These are phyloP conservation scores for Macropus fuliginosus DNA, from an alignment of 2,797 vertebrate species.

Conservation along the genomic window DNA sequence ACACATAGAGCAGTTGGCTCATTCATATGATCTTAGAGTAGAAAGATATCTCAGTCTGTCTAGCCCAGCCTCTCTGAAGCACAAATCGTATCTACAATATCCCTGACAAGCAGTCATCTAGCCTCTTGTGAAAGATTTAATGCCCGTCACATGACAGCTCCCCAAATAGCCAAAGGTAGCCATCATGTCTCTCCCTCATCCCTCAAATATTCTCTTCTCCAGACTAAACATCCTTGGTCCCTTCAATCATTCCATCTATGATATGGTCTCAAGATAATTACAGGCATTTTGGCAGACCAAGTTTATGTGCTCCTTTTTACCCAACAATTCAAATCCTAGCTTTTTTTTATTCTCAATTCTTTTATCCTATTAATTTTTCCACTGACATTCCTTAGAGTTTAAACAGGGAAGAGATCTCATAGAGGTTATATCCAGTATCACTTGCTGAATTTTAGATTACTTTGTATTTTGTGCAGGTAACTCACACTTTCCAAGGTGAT, in stretches of 20 bases:
- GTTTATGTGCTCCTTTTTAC: background rate
- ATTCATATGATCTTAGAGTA: background rate
- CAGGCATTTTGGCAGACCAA: background rate
- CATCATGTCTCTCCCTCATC: background rate
- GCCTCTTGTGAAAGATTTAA: background rate
- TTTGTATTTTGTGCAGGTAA: background rate
- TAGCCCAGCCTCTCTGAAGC: background rate
- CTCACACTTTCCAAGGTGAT: background rate
- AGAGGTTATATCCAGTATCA: background rate
- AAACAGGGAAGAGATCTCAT: conserved; percentile 11
- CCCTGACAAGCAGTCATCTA: background rate
- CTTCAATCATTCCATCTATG: background rate
- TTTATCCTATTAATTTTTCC: conserved; percentile 8
- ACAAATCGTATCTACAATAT: background rate
- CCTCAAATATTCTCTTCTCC: background rate
- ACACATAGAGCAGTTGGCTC: background rate
- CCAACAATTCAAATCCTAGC: background rate
- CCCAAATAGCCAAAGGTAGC: background rate
- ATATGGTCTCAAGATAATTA: background rate
- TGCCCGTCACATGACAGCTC: background rate
- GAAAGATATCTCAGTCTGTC: background rate
- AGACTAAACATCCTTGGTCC: background rate
- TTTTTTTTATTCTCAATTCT: background rate
- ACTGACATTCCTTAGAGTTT: background rate
- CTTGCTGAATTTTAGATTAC: background rate